Evolutionary conservation across 2,888 invertebrate species (phyloP).

Genomic region (Sericinus montela): DNA sequence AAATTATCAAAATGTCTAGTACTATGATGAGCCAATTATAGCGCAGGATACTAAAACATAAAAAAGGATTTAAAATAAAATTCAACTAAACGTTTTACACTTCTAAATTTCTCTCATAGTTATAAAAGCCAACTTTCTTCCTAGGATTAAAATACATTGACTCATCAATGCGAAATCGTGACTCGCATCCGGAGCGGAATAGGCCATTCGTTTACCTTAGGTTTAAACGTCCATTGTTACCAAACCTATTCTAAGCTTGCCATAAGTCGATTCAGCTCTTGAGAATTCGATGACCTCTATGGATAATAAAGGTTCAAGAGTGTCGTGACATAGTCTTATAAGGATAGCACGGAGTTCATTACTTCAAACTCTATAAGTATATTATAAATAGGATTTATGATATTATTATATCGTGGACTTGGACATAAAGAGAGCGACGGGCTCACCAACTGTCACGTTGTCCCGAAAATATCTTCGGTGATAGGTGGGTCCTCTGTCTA

Average conservation of each 20-base stretch:
- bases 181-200: constrained; percentile 9
- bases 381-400: no score
- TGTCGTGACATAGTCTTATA: constrained; percentile 2
- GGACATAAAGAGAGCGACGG: no score
- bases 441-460: no score
- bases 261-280: constrained; percentile 4
- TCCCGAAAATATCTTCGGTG: no score
- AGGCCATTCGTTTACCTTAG: constrained; percentile 10
- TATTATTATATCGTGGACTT: no score
- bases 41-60: no score
- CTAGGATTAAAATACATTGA: background rate
- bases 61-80: no score
- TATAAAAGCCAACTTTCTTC: background rate
- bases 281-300: constrained; percentile 17
- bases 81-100: no score
- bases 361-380: background rate
- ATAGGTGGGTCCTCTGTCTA: no score
- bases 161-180: constrained; percentile 13
- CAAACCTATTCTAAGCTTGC: constrained; percentile 13
- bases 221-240: constrained; percentile 13
- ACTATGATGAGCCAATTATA: no score
- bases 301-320: constrained; percentile 12
- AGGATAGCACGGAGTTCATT: background rate
- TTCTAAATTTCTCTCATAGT: no score
- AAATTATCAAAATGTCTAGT: no score